These are phyloP conservation scores for Enteromius mattozi DNA, from an alignment of 2,797 vertebrate species.

Conservation along the genomic window DNA sequence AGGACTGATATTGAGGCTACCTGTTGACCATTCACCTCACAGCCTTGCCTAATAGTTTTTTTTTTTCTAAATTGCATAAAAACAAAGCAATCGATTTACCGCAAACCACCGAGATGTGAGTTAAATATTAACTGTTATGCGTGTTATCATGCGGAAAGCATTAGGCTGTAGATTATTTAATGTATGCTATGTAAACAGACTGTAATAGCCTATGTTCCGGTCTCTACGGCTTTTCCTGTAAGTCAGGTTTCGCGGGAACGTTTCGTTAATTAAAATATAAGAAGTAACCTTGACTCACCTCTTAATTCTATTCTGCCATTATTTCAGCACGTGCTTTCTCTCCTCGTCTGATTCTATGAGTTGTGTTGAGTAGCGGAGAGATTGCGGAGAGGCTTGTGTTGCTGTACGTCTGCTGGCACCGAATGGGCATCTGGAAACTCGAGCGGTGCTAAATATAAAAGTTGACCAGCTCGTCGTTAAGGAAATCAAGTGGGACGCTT, in stretches of 20 bases:
- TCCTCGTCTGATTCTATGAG: not conserved
- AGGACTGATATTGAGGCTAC: no score
- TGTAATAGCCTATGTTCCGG: not conserved
- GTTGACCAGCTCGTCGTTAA: slow-evolving; percentile 59
- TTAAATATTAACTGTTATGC: not conserved
- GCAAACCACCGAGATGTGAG: not conserved
- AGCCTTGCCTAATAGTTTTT: not conserved
- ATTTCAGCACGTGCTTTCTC: not conserved
- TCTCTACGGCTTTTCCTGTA: not conserved
- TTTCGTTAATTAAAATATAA: not conserved
- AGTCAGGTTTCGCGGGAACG: not conserved
- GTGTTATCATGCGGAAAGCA: not conserved
- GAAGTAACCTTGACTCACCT: slow-evolving; percentile 33
- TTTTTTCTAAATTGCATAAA: not conserved
- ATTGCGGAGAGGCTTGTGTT: slow-evolving; percentile 59
- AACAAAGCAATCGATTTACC: not conserved
- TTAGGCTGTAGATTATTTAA: not conserved
- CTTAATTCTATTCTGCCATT: not conserved
- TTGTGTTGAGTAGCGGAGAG: slow-evolving; percentile 12
- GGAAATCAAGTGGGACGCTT: slow-evolving; percentile 39
- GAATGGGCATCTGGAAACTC: slow-evolving; percentile 71
- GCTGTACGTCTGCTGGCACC: slow-evolving; percentile 63
- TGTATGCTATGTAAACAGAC: not conserved
- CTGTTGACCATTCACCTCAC: not conserved
- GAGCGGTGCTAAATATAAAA: slow-evolving; percentile 81